Evolutionary conservation across 2,113 vertebrate genomes (phyloP).

Genomic region (Herpetotheres cachinnans): DNA sequence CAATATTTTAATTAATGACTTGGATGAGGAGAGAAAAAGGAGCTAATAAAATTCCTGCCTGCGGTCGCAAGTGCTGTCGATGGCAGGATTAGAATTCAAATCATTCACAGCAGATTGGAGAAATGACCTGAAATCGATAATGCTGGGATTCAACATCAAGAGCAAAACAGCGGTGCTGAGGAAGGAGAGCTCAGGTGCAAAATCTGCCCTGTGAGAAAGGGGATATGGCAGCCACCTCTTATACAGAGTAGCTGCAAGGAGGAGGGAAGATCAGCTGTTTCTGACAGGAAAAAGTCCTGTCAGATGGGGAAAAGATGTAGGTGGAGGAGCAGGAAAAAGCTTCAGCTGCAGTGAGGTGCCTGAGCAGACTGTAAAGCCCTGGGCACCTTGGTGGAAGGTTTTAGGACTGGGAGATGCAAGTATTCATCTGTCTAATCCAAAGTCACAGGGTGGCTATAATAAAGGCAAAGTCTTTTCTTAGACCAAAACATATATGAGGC

Average conservation of each 20-base stretch:
- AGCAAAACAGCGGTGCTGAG: accelerated
- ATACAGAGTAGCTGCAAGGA: background rate
- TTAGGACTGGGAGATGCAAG: background rate
- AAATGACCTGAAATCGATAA: background rate
- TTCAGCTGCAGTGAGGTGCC: background rate
- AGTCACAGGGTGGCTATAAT: background rate
- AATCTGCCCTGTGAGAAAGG: background rate
- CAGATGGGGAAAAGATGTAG: background rate
- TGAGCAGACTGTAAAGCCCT: background rate
- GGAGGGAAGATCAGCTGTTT: background rate
- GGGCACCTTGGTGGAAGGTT: background rate
- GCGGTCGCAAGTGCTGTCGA: accelerated
- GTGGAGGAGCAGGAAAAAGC: background rate
- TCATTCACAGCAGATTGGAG: background rate
- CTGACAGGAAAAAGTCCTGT: background rate
- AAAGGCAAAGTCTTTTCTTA: background rate
- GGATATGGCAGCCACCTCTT: background rate
- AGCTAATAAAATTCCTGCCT: background rate
- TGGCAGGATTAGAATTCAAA: background rate
- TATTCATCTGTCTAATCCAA: background rate
- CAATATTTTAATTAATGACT: constrained; percentile 34
- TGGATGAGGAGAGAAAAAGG: background rate
- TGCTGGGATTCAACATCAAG: accelerated
- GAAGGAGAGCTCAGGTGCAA: background rate
- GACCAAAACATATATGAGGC: background rate